Base-by-base conservation (phyloP, 2,888 invertebrate species). In the Drosophila robusta region DNA sequence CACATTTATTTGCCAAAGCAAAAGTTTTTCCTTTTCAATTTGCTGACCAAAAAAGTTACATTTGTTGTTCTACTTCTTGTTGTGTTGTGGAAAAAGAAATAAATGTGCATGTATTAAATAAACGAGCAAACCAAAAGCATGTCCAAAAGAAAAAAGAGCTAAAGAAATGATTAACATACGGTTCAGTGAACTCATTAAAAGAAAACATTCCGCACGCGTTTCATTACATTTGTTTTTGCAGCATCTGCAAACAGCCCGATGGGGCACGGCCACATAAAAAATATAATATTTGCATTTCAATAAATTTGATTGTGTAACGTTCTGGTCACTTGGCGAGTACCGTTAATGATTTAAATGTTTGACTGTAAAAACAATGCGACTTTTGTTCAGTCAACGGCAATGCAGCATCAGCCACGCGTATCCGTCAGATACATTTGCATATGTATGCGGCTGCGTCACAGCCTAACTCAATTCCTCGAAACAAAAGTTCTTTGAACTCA, bases 351-450 rank as follows among this genome's bases (percentile, higher is more conserved):
- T 75, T 56, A 41, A 72, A 54, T 63, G 68, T 61, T 80, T 57
- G 49, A 22, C 41, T 9, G 29, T 56, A 11, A 9, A 57, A 70
- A 75, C 80, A 87, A 74, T 72, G 84, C 62, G 61, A 49, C 34
- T 38, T 18, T 72, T 69, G 72, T 66, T 70, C 55, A 7, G 9
- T 18, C 26, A 38, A 32, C 55, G 67, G 34, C 32, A 52, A 11
- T 52, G 65, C 64, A 69, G 55, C 82, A 56, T 46, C 78, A 83
- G 78, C 81, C 54, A 69, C 85, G 87, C 83, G 89, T 88, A 75
- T 88, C 89, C 68, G 36, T 75, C 70, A 72, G 89, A 84, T 88
- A 80, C 75, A 88, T 83, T 88, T 80, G 70, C 89, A 88, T 83
- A 87, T 55, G 12, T 50, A 61, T 67, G 39, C 26, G 45, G 11